These are phyloP conservation scores for Struthidea cinerea DNA, from an alignment of 2,113 vertebrate genomes.

Conservation along the genomic window DNA sequence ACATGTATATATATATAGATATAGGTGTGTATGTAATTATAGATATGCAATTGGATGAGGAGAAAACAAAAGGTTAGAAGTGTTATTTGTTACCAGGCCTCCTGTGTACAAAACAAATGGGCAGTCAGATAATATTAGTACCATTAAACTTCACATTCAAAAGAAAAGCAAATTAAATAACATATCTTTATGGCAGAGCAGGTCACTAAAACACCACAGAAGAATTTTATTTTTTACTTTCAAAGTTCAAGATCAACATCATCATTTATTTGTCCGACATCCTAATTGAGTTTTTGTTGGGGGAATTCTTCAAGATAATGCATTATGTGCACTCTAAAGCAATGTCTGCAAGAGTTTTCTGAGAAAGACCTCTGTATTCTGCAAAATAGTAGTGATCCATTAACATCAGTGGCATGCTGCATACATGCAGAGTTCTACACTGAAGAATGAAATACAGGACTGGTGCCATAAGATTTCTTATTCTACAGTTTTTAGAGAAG, in stretches of 20 bases:
- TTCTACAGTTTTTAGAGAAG: not conserved
- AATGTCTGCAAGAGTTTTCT: not conserved
- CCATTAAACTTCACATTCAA: not conserved
- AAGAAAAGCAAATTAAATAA: not conserved
- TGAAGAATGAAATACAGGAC: not conserved
- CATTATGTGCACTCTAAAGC: not conserved
- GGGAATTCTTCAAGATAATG: not conserved
- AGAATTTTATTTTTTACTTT: not conserved
- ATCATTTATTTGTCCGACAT: not conserved
- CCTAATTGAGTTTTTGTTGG: not conserved
- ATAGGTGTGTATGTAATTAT: not conserved
- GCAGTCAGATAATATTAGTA: not conserved
- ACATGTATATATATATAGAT: too few relatives aligned
- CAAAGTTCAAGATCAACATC: not conserved
- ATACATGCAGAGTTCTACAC: not conserved
- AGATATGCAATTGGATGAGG: not conserved
- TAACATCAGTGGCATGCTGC: not conserved
- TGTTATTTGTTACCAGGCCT: not conserved
- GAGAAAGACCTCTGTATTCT: not conserved
- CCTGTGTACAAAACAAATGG: not conserved
- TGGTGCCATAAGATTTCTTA: not conserved
- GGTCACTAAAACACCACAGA: not conserved
- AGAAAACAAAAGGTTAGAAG: not conserved
- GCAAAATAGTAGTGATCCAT: not conserved
- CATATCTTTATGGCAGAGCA: not conserved